Evolutionary conservation across 1,140 invertebrate genomes (phyloP), one percentile per base, ranked within the genome.

Genomic region (Aphaenogaster rudis): DNA sequence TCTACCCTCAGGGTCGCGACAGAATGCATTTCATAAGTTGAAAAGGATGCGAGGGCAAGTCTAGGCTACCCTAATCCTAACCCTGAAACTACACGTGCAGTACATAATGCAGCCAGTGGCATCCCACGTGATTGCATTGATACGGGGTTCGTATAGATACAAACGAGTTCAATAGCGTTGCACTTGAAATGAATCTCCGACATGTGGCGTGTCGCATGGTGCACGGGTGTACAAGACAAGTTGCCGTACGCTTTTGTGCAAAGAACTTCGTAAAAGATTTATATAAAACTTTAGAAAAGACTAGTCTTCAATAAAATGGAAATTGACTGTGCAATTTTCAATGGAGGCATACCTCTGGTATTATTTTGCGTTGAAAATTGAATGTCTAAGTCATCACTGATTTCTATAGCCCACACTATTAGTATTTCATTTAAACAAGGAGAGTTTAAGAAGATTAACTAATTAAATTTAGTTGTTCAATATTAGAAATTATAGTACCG

Each of bases 131-230:
- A 92, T 87, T 71, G 88, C 87, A 88, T 80, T 90, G 64, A 90
- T 81, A 81, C 89, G 84, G 89, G 86, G 77, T 77, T 66, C 80
- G 84, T 80, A 82, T 78, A 88, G 76, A 87, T 81, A 85, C 81
- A 21, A 63, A 74, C 63, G 57, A 67, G 86, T 90, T 91, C 88
- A 72, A 82, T 81, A 78, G 86, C 72, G n/a, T 54, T 67, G 80
- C 91, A 81, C 88, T 93, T 91, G 79, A 86, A 87, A 76, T 36
- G 86, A 85, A 57, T 85, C 74, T 82, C 54, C 72, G 88, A 92
- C 92, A 92, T 91, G 92, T 92, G 92, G 86, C 45, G 21, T 45
- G 66, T 80, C 88, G 87, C 77, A 89, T 92, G 92, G 66, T 74
- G 89, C 78, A 77, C 52, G 48, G 42, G 11, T 61, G 4, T 45